Percentiles rank a stretch among this genome's conserved stretches.
Evolutionary conservation across 2,888 invertebrate genomes (phyloP).

Genomic region (Hyles lineata): DNA sequence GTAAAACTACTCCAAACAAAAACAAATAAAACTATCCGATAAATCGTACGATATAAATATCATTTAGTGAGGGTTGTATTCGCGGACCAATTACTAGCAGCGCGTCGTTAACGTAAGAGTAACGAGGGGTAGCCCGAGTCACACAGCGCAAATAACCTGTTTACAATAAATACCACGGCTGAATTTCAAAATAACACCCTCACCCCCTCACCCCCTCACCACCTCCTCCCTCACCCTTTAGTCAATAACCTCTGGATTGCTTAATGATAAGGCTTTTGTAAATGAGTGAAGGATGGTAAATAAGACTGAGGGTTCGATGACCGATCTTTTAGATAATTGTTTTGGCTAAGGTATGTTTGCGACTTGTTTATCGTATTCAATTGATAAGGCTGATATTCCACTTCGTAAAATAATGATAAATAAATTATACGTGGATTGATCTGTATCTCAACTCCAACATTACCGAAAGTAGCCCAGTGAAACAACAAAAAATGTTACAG

Average conservation of each 20-base stretch:
- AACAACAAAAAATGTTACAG: no score
- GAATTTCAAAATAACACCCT: constrained; percentile 25
- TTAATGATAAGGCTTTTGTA: neutral
- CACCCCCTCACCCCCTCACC: no score
- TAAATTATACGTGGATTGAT: no score
- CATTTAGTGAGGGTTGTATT: constrained; percentile 49
- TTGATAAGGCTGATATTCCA: no score
- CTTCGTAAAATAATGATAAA: no score
- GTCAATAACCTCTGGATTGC: constrained; percentile 10
- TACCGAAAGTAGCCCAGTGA: no score
- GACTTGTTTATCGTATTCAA: no score
- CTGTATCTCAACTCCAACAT: no score
- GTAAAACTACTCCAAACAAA: neutral
- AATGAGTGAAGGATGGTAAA: neutral
- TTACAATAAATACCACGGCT: constrained; percentile 27
- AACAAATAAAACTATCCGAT: constrained; percentile 2
- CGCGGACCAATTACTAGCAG: constrained; percentile 72
- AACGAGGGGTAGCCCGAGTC: constrained; percentile 63
- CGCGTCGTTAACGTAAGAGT: constrained; percentile 73
- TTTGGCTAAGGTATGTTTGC: neutral
- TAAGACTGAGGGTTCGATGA: neutral
- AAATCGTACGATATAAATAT: constrained; percentile 57
- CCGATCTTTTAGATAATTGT: neutral
- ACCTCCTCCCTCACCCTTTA: neutral
- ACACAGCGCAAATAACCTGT: constrained; percentile 26